A percentile compares a stretch with the other conserved stretches of the same genome.
Evolutionary conservation across 2,797 vertebrate genomes (phyloP).

Genomic region (Spheniscus humboldti): DNA sequence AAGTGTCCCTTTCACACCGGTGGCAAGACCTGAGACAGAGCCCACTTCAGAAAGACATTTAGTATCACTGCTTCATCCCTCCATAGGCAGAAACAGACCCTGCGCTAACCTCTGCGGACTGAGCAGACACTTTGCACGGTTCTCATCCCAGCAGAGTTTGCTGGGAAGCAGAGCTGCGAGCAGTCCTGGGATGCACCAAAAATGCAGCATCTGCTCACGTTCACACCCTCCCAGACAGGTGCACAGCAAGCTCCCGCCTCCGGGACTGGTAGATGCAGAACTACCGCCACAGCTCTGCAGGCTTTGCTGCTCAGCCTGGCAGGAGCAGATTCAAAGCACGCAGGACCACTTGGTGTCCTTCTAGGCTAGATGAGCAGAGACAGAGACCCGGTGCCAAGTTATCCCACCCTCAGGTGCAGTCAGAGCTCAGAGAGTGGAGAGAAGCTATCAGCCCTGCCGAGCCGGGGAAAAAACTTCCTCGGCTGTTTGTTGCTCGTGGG

Average conservation of each 20-base stretch:
- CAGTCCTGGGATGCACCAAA: neutral
- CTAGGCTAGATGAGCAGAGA: neutral
- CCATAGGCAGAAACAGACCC: neutral
- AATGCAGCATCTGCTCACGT: neutral
- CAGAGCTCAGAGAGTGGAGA: neutral
- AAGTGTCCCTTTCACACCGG: neutral
- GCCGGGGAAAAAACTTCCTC: constrained; percentile 15
- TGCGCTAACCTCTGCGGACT: neutral
- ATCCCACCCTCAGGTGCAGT: neutral
- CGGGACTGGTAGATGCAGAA: neutral
- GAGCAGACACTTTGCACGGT: neutral
- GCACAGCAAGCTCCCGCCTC: neutral
- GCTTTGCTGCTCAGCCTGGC: neutral
- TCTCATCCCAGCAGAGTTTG: neutral
- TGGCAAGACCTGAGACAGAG: neutral
- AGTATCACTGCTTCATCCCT: neutral
- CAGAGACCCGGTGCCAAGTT: neutral
- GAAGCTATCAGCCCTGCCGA: neutral
- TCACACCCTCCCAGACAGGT: neutral
- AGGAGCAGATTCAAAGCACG: neutral
- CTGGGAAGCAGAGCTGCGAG: neutral
- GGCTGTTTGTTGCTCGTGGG: neutral
- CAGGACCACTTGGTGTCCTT: constrained; percentile 4
- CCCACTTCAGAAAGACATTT: neutral
- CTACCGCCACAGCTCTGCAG: neutral